These are phyloP conservation scores for Heteronetta atricapilla DNA, from an alignment of 2,113 vertebrate species.

Conservation along the genomic window DNA sequence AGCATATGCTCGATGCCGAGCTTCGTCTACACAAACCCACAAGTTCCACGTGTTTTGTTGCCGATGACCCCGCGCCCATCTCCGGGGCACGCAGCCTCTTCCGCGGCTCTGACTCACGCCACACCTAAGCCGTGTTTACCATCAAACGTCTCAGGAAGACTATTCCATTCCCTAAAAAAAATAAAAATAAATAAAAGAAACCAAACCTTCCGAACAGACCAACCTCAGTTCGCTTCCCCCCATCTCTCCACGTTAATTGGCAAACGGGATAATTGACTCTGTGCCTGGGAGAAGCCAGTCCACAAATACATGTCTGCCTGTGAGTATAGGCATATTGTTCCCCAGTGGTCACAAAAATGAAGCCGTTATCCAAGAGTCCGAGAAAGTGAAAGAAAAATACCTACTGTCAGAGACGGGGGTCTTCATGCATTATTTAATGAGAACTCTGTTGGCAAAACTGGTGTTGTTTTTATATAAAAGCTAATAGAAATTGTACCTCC, in stretches of 20 bases:
- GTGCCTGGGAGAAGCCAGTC: background rate
- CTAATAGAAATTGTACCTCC: conserved; percentile 74
- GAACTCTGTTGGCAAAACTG: conserved; percentile 60
- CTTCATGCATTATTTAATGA: conserved; percentile 73
- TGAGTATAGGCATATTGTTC: accelerated
- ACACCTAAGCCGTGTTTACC: background rate
- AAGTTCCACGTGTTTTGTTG: accelerated
- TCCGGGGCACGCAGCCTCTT: accelerated
- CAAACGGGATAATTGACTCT: background rate
- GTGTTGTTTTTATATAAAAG: conserved; percentile 74
- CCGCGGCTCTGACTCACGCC: background rate
- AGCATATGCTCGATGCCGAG: conserved; percentile 9
- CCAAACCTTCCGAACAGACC: background rate
- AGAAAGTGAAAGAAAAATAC: conserved; percentile 42
- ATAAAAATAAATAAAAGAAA: background rate
- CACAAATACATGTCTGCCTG: accelerated
- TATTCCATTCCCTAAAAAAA: background rate
- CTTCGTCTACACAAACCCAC: background rate
- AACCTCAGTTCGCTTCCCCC: background rate
- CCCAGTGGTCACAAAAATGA: conserved; percentile 3
- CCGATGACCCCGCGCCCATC: background rate
- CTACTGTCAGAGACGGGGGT: conserved; percentile 27
- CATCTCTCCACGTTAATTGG: conserved; percentile 13
- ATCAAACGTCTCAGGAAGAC: background rate
- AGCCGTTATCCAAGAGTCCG: conserved; percentile 29